Evolutionary conservation across 2,888 invertebrate species (phyloP).

Genomic region (Coecobrya sp.): DNA sequence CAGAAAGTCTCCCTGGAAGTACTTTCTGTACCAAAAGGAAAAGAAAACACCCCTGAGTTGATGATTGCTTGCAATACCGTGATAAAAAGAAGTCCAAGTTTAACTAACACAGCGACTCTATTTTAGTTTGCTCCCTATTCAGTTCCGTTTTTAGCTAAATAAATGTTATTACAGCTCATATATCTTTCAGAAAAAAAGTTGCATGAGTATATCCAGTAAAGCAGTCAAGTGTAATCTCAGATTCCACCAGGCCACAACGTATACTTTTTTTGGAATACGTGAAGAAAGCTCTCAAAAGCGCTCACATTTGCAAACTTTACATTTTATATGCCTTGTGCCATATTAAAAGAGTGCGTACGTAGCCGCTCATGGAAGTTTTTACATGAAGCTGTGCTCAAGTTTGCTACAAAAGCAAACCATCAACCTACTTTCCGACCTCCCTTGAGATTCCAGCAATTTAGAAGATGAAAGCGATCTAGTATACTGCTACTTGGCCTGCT

Average conservation of each 20-base stretch:
- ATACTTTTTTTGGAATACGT: slow-evolving; percentile 49
- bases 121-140: slow-evolving; percentile 59
- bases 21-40: slow-evolving; percentile 38
- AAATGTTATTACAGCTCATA: slow-evolving; percentile 78
- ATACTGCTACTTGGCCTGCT: slow-evolving; percentile 55
- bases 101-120: slow-evolving; percentile 19
- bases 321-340: neutral
- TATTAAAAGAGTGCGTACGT: slow-evolving; percentile 20
- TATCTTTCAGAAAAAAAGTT: slow-evolving; percentile 72
- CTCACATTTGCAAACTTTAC: neutral
- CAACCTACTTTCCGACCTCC: slow-evolving; percentile 80
- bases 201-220: slow-evolving; percentile 66
- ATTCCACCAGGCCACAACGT: slow-evolving; percentile 41
- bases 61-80: slow-evolving; percentile 38
- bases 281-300: slow-evolving; percentile 48
- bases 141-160: slow-evolving; percentile 77
- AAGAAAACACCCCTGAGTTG: slow-evolving; percentile 40
- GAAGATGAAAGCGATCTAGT: slow-evolving; percentile 79
- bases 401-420: slow-evolving; percentile 74
- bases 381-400: slow-evolving; percentile 12
- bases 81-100: slow-evolving; percentile 50
- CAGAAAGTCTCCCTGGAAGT: slow-evolving; percentile 36
- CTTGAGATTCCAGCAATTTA: slow-evolving; percentile 78
- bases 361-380: slow-evolving; percentile 10
- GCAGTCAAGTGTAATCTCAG: slow-evolving; percentile 77